Evolutionary conservation across 2,797 vertebrate genomes (phyloP).

Genomic region (Graptemys geographica): DNA sequence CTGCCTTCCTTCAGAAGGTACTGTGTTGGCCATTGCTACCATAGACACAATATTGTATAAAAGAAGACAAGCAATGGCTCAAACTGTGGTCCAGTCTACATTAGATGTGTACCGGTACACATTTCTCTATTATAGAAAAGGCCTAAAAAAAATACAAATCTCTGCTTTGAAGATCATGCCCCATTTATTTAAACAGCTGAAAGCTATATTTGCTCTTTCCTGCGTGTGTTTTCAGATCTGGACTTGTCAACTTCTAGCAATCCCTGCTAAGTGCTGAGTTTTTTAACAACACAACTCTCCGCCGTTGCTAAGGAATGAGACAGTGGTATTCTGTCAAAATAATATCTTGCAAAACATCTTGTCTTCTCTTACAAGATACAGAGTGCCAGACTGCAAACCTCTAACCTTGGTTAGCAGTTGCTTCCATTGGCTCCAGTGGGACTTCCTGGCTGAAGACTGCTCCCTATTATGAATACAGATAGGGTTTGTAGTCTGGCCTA

Average conservation of each 20-base stretch:
- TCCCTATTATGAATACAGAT: neutral
- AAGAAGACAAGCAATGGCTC: neutral
- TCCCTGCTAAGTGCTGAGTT: neutral
- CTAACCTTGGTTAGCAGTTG: neutral
- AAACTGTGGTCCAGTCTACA: neutral
- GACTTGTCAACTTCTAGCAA: neutral
- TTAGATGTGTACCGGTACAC: rapidly evolving
- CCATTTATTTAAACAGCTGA: neutral
- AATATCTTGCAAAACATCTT: neutral
- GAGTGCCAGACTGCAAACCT: neutral
- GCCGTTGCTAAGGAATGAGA: neutral
- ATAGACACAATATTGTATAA: neutral
- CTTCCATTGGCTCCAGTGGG: neutral
- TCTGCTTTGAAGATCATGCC: neutral
- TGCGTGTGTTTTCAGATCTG: neutral
- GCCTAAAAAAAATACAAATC: neutral
- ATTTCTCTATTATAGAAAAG: neutral
- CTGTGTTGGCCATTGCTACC: neutral
- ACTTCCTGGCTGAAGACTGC: neutral
- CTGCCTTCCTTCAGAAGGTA: neutral
- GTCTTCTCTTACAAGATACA: neutral
- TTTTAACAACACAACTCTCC: neutral
- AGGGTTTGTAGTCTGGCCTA: neutral
- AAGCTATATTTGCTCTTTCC: slow-evolving; percentile 11
- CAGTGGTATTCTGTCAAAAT: neutral